Base-by-base conservation (phyloP, 23 tunicate genomes). In the Ciona savignyi region DNA sequence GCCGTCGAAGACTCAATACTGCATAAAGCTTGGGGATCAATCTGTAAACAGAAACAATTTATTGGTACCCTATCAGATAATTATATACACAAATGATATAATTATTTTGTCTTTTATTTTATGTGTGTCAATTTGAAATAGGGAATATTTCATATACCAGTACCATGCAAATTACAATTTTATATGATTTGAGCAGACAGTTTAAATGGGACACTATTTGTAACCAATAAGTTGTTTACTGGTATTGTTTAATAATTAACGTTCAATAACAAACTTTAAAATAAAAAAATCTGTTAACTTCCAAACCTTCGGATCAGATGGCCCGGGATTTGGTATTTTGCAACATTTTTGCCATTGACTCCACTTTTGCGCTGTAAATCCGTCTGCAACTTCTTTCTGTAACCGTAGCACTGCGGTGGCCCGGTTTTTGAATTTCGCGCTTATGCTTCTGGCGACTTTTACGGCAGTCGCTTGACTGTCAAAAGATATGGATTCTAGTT, bases 261-360 rank as follows among this genome's bases (percentile, higher is more conserved):
- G n/a, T n/a, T n/a, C n/a, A n/a, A n/a, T n/a, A n/a, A n/a, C n/a
- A n/a, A n/a, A n/a, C n/a, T n/a, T n/a, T n/a, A n/a, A n/a, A n/a
- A n/a, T n/a, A n/a, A n/a, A n/a, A n/a, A n/a, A n/a, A n/a, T n/a
- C n/a, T n/a, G n/a, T n/a, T n/a, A n/a, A n/a, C n/a, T n/a, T n/a
- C n/a, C n/a, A n/a, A n/a, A 74, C 78, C 78, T 74, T 76, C 30
- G 79, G 61, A 24, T 42, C 66, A 56, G 3, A 75, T 22, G 42
- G 60, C 63, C 23, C 56, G 15, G 56, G 42, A 19, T 73, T 34
- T 20, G 62, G 33, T 15, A 65, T 25, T 3, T 62, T 27, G 74
- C 93, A 86, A 66, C 93, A 86, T 27, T 79, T 51, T 35, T 26
- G 23, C 60, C 64, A 74, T 11, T 11, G 32, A 2, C 66, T 78